Conservation (phyloP, 92 coral and sea anemone genomes). For the Umimayanthus chanpuru region DNA sequence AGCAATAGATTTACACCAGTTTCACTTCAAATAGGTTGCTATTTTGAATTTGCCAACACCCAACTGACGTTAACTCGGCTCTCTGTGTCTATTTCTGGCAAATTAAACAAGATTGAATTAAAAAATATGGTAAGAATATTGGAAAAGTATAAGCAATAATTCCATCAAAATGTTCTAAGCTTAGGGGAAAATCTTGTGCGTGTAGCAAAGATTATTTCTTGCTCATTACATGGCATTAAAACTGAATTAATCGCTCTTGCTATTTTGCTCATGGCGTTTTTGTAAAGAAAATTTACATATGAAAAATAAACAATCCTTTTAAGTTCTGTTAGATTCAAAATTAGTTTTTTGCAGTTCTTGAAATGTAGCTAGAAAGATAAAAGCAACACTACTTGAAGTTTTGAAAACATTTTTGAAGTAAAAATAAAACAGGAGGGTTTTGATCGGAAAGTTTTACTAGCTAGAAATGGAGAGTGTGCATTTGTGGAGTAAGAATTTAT, state of each 20-base stretch:
- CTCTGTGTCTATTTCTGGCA: not conserved
- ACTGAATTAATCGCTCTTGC: not conserved
- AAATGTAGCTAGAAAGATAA: not conserved
- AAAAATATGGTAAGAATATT: not conserved
- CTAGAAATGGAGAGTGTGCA: not conserved
- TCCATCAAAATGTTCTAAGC: not conserved
- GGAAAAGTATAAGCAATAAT: not conserved
- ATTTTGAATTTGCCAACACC: not conserved
- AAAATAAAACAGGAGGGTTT: not conserved
- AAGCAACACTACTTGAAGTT: not conserved
- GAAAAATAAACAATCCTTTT: not conserved
- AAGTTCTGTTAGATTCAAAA: not conserved
- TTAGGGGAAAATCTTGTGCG: not conserved
- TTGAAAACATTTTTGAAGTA: not conserved
- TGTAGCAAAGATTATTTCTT: not conserved
- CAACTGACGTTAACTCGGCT: not conserved
- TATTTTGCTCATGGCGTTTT: not conserved
- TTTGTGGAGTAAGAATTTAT: not conserved
- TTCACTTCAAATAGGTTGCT: not conserved
- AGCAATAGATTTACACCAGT: not conserved
- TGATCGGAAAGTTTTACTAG: too few relatives aligned
- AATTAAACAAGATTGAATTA: constrained; percentile 5
- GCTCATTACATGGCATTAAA: not conserved
- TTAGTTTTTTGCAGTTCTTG: not conserved
- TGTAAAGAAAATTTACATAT: not conserved